Base-by-base conservation (phyloP, 2,113 vertebrate species). In the Bolborhynchus lineola region DNA sequence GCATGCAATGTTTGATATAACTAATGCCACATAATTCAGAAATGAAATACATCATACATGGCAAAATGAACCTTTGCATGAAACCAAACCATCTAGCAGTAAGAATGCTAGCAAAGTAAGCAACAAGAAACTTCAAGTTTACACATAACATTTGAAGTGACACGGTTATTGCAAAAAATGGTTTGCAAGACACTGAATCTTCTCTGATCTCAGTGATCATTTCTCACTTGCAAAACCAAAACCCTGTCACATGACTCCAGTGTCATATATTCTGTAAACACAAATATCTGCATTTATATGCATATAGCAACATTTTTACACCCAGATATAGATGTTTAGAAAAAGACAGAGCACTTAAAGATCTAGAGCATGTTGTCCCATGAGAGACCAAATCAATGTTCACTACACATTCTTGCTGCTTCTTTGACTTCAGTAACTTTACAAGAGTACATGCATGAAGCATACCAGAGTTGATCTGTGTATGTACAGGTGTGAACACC, bases 221-320 rank as follows among this genome's bases (percentile, higher is more conserved):
- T 84, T 86, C n/a, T 88, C n/a, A 75, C 28, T 64, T 64, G 37
- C 31, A 87, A 84, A 94, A 75, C 9, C 10, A 68, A 94, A 95
- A 82, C 16, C 7, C 1, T 55, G 12, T 42, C 65, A 86, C 35
- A 76, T 35, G 11, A 26, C 17, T 78, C 60, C 16, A n/a, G 10
- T 18, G 29, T 14, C 9, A 28, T 13, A 44, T 68, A 70, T 64
- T 84, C 33, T 29, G 33, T 52, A 81, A 88, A 94, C 7, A 24
- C 6, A 77, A 83, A 74, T 35, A 81, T 16, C 29, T 63, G 26
- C 60, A 49, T 28, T 41, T 78, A 72, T 41, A 70, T 5, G n/a
- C 23, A 63, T 31, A 44, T 6, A 81, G 44, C 11, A 71, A 24
- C 11, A 24, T 52, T 81, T 88, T 25, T 85, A 15, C 5, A 65